Evolutionary conservation across 2,113 vertebrate species (phyloP), one percentile per base, ranked within the genome.

Genomic region (Cepphus grylle): DNA sequence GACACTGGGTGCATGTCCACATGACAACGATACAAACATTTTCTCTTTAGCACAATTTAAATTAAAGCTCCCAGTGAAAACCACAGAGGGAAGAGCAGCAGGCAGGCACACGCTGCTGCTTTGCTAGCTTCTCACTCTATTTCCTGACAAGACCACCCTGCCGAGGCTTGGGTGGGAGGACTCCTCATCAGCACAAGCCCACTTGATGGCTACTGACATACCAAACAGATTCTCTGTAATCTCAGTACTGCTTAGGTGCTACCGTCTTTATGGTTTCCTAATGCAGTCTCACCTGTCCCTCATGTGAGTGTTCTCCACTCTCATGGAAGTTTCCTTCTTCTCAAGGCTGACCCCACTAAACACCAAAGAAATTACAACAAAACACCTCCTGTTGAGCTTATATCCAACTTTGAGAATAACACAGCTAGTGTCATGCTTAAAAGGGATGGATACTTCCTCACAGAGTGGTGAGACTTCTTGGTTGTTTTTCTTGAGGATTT

Each of bases 151-250:
- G 9, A 42, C 11, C 71, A 62, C 17, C 0, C 0, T 3, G 11
- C 80, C 3, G 1, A 71, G 40, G 59, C 30, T 36, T 0, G 0
- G 19, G 65, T 1, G 1, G 43, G 6, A 72, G 56, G 61, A 63
- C 29, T 63, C 34, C 65, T 77, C 58, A 71, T 94, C 56, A 84
- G 65, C 47, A 69, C 30, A 55, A 58, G 43, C 30, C 30, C 52
- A 45, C 61, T 52, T 49, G 70, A 81, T 4, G 30, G 59, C 67
- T 74, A 62, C 38, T 0, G 0, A 89, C 82, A 62, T 12, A 86
- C 22, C 47, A 74, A 86, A 55, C 25, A 23, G 16, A 25, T 58
- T 29, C 26, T 65, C 34, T 74, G 45, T 53, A 36, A 81, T 30
- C 50, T 89, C 76, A 27, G 25, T 45, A 23, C 43, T 80, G 32